phyloP scores from a whole-genome alignment of 1,140 invertebrate species.

The Cataglyphis hispanica region DNA sequence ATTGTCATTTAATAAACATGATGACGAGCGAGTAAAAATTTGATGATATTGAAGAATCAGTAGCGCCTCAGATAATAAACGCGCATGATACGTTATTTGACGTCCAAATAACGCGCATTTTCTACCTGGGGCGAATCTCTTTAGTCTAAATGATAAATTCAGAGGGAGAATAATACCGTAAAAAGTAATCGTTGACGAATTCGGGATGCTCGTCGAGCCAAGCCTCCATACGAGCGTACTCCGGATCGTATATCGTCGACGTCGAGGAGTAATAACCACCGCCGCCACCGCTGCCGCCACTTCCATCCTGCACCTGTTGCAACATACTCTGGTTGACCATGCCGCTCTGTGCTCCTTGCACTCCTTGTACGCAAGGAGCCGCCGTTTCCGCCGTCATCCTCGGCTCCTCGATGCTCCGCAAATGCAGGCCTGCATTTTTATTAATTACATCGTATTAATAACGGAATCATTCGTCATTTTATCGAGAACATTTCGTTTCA shows the following conservation, averaged over 20 bases:
- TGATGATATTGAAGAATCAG: too few species aligned
- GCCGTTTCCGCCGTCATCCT: constrained; percentile 90
- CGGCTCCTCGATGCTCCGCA: constrained; percentile 93
- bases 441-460: background rate
- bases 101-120: too few species aligned
- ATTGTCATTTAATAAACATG: too few species aligned
- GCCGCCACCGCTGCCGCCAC: constrained; percentile 74
- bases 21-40: too few species aligned
- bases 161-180: constrained; percentile 89
- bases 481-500: background rate
- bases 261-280: constrained; percentile 78
- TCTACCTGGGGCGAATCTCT: too few species aligned
- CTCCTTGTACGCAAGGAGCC: constrained; percentile 86
- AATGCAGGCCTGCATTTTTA: constrained; percentile 89
- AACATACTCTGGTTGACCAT: constrained; percentile 83
- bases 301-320: constrained; percentile 81
- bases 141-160: background rate
- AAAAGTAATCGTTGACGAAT: constrained; percentile 97
- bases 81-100: too few species aligned
- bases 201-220: constrained; percentile 99
- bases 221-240: constrained; percentile 94
- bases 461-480: background rate
- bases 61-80: too few species aligned
- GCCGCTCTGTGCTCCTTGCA: constrained; percentile 85
- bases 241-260: constrained; percentile 91